Percentiles rank a stretch among this genome's conserved stretches.
phyloP scores from a whole-genome alignment of 2,797 vertebrate species.

The Nothura maculosa region DNA sequence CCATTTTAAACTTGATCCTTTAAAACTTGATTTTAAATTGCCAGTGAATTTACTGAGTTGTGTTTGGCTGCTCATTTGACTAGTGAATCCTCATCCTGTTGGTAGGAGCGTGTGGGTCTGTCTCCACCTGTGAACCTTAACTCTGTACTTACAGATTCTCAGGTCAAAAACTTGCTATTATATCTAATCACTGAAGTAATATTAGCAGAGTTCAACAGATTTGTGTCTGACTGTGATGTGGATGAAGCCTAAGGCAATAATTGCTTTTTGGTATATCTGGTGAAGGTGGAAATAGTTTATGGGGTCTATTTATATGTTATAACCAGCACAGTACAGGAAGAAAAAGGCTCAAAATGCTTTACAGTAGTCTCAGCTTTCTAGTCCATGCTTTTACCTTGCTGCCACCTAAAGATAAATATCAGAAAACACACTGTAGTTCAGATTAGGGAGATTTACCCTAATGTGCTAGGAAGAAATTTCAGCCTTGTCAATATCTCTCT shows the following conservation, averaged over 20 bases:
- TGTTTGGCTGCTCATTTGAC: neutral
- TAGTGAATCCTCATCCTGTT: neutral
- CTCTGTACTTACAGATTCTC: neutral
- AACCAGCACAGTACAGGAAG: neutral
- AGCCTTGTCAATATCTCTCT: neutral
- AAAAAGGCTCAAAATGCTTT: neutral
- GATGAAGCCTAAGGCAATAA: neutral
- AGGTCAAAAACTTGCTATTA: neutral
- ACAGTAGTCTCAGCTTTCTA: neutral
- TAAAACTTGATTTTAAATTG: neutral
- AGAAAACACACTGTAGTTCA: conserved; percentile 39
- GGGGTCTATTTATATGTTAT: neutral
- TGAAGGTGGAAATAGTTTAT: neutral
- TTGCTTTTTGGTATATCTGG: neutral
- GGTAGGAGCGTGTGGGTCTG: neutral
- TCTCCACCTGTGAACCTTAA: neutral
- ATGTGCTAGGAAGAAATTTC: neutral
- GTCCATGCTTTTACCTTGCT: conserved; percentile 59
- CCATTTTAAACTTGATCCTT: neutral
- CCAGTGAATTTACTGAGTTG: neutral
- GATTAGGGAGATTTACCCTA: neutral
- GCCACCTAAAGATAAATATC: conserved; percentile 58
- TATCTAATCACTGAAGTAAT: neutral
- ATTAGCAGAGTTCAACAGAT: neutral
- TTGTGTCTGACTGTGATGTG: neutral